These are phyloP conservation scores for Athene cunicularia DNA, from an alignment of 2,113 vertebrate species.

Conservation along the genomic window DNA sequence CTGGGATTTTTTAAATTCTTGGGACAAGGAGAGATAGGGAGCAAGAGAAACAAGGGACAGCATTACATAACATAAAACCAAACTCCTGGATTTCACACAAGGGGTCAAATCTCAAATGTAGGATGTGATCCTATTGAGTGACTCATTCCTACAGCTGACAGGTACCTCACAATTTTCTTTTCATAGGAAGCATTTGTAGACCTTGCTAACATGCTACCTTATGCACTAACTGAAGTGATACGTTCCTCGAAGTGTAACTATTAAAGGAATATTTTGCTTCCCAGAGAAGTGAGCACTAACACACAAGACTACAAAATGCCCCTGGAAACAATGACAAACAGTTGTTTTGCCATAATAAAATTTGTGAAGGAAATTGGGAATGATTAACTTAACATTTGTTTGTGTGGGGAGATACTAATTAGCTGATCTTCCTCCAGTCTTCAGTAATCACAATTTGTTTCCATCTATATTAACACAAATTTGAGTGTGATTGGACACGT, in stretches of 20 bases:
- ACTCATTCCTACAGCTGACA: neutral
- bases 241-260: rapidly evolving
- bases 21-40: neutral
- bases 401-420: neutral
- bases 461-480: neutral
- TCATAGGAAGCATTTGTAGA: neutral
- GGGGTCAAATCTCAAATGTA: neutral
- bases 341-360: neutral
- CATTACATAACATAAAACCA: neutral
- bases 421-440: neutral
- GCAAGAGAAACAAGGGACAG: neutral
- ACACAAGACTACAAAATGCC: neutral
- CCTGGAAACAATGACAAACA: neutral
- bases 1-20: neutral
- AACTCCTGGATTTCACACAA: neutral
- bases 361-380: constrained; percentile 1
- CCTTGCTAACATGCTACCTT: neutral
- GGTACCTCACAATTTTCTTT: neutral
- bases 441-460: neutral
- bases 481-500: neutral
- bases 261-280: neutral
- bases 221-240: neutral
- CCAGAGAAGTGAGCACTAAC: neutral
- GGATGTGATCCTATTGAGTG: neutral
- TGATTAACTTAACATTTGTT: neutral